These are phyloP conservation scores for Scolopax bukidnonensis DNA, from an alignment of 2,797 vertebrate genomes.

Conservation along the genomic window DNA sequence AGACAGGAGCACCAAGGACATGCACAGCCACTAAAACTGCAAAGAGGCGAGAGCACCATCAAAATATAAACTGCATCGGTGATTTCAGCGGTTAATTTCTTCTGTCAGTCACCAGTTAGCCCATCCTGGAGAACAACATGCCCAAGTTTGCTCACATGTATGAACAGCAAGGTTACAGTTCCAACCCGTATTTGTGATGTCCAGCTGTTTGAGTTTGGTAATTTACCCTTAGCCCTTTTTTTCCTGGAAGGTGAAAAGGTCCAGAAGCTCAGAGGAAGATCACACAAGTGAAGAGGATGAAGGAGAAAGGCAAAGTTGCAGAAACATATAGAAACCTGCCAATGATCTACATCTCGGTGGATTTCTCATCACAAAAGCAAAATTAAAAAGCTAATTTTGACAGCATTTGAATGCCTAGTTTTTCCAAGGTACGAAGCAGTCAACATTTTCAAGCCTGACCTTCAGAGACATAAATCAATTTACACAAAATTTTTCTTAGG, in stretches of 20 bases:
- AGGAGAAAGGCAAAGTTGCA: not conserved
- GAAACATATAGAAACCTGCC: not conserved
- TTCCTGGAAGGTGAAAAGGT: not conserved
- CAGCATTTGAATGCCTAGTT: not conserved
- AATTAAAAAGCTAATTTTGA: not conserved
- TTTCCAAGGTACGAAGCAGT: not conserved
- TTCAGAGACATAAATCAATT: not conserved
- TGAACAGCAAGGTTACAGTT: fast-evolving
- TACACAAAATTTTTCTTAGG: not conserved
- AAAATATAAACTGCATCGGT: not conserved
- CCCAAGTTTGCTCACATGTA: not conserved
- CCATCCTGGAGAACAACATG: not conserved
- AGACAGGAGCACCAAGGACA: not conserved
- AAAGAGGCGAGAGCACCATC: not conserved
- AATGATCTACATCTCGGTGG: fast-evolving
- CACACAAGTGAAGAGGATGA: fast-evolving
- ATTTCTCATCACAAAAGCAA: not conserved
- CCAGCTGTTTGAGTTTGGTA: not conserved
- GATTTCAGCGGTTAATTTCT: not conserved
- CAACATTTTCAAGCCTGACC: not conserved
- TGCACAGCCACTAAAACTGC: not conserved
- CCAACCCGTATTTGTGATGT: not conserved
- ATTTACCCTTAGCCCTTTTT: not conserved
- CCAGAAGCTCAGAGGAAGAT: not conserved
- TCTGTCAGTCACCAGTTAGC: fast-evolving